These are phyloP conservation scores for Mormoops blainvillei DNA, from an alignment of 2,113 vertebrate genomes.

Conservation along the genomic window DNA sequence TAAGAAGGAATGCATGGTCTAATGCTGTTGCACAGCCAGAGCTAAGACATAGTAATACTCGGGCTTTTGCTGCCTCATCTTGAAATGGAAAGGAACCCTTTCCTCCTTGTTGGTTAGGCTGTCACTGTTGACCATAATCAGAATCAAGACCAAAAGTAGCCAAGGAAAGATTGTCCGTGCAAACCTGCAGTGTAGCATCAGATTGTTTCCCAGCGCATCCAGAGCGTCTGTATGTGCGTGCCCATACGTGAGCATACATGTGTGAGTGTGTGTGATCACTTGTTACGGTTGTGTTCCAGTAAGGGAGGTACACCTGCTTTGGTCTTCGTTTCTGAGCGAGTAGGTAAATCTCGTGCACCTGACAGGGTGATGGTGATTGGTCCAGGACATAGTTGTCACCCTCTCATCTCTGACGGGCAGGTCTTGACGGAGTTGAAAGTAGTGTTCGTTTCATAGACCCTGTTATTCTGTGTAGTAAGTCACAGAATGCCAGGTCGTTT, in stretches of 20 bases:
- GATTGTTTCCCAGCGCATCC: neutral
- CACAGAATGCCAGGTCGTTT: neutral
- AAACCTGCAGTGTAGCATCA: neutral
- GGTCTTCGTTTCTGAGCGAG: neutral
- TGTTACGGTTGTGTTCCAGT: neutral
- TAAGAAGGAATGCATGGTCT: neutral
- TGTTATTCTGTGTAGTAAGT: neutral
- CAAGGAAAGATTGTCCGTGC: neutral
- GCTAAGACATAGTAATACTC: neutral
- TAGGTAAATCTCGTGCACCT: neutral
- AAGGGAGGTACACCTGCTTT: neutral
- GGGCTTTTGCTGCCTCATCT: neutral
- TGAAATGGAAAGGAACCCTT: neutral
- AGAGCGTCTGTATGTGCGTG: neutral
- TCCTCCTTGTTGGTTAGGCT: neutral
- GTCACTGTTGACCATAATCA: neutral
- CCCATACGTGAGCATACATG: accelerated
- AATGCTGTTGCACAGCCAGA: accelerated
- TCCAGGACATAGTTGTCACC: neutral
- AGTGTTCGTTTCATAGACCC: neutral
- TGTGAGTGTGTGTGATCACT: neutral
- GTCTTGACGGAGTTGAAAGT: neutral
- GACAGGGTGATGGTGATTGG: neutral
- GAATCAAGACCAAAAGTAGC: neutral
- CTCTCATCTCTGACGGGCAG: neutral